A percentile compares a stretch with the other conserved stretches of the same genome.
Evolutionary conservation across 2,113 vertebrate species (phyloP).

Genomic region (Proterorhinus semilunaris): DNA sequence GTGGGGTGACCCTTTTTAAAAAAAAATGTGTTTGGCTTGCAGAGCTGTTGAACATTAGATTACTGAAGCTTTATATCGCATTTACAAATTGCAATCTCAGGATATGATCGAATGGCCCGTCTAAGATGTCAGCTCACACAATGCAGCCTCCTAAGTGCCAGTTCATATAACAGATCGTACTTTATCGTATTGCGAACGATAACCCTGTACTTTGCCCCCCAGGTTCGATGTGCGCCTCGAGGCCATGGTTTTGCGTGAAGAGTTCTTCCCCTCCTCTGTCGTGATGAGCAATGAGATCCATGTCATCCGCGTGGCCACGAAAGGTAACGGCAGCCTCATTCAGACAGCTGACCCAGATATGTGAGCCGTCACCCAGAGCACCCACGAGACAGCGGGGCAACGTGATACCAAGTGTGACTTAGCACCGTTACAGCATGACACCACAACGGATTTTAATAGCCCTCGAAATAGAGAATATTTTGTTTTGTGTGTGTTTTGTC

Average conservation of each 20-base stretch:
- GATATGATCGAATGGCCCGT: neutral
- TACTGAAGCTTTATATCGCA: neutral
- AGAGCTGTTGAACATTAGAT: neutral
- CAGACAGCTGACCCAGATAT: constrained; percentile 49
- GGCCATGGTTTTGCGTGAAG: constrained; percentile 92
- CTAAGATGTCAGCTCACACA: neutral
- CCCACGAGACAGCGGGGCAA: constrained; percentile 15
- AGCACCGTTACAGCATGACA: neutral
- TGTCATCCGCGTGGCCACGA: constrained; percentile 83
- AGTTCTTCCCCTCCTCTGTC: constrained; percentile 87
- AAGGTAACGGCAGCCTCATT: constrained; percentile 78
- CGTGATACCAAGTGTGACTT: neutral
- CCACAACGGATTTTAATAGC: neutral
- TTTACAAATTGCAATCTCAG: neutral
- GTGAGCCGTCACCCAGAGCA: constrained; percentile 36
- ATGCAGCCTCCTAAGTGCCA: neutral
- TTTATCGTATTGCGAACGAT: neutral
- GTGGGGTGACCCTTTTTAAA: too few relatives aligned
- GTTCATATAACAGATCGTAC: neutral
- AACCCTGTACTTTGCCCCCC: constrained; percentile 15
- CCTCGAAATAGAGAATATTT: too few relatives aligned
- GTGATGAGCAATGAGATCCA: constrained; percentile 85
- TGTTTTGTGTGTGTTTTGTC: too few relatives aligned
- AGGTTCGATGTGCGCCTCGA: constrained; percentile 93
- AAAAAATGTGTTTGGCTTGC: neutral